A percentile compares a stretch with the other conserved stretches of the same genome.
Conservation (phyloP, 2,888 invertebrate genomes). For the Epicampocera succincta region DNA sequence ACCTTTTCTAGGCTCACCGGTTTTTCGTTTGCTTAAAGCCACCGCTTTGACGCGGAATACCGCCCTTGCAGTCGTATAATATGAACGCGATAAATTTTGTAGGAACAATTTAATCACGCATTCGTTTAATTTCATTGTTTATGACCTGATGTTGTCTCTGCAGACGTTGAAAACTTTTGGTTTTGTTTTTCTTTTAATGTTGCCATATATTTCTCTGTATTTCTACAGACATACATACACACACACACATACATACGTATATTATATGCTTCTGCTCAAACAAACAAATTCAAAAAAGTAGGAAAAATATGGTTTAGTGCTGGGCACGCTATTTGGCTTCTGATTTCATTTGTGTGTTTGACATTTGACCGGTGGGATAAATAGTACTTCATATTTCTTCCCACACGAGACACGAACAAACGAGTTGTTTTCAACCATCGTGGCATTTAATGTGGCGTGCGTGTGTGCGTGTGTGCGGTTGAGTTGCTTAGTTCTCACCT, state of each 20-base stretch:
- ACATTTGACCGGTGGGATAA: slow-evolving; percentile 13
- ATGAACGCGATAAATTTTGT: too few relatives aligned
- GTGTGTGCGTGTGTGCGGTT: slow-evolving; percentile 7
- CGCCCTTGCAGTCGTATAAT: too few relatives aligned
- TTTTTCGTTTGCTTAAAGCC: too few relatives aligned
- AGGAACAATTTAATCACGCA: slow-evolving; percentile 65
- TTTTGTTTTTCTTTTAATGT: background rate
- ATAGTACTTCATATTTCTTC: slow-evolving; percentile 5
- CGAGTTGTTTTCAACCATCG: slow-evolving; percentile 15
- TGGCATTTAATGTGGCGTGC: slow-evolving; percentile 15
- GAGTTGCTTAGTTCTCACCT: slow-evolving; percentile 36
- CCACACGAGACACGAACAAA: background rate
- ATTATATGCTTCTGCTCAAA: too few relatives aligned
- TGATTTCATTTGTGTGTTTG: background rate
- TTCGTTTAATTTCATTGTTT: too few relatives aligned
- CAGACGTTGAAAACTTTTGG: slow-evolving; percentile 5
- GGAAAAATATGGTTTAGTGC: background rate
- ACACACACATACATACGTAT: too few relatives aligned
- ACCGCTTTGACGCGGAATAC: too few relatives aligned
- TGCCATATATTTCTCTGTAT: slow-evolving; percentile 3
- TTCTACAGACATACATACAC: background rate
- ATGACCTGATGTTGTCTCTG: background rate
- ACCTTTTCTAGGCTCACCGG: too few relatives aligned
- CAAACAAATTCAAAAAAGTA: background rate
- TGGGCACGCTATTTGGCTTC: background rate